A percentile compares a stretch with the other conserved stretches of the same genome.
Evolutionary conservation across 2,888 invertebrate genomes (phyloP).

Genomic region (Latrodectus hesperus): DNA sequence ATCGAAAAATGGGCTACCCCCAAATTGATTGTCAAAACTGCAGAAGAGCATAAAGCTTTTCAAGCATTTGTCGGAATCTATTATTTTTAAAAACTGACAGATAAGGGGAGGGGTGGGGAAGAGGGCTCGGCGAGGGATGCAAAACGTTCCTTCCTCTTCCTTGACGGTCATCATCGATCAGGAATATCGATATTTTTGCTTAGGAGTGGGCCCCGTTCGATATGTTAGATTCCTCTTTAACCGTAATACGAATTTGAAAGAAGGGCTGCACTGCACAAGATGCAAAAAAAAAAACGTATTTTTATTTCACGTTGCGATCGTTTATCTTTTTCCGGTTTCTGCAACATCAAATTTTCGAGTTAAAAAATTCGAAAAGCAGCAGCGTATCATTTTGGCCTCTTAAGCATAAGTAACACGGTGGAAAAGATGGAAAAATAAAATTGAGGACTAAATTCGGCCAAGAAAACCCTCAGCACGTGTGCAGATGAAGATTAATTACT

Average conservation of each 20-base stretch:
- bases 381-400: neutral
- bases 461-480: neutral
- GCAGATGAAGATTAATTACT: neutral
- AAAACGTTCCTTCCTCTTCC: neutral
- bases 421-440: neutral
- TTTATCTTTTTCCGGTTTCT: slow-evolving; percentile 20
- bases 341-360: neutral
- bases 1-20: neutral
- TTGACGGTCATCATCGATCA: slow-evolving; percentile 34
- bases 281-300: neutral
- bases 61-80: slow-evolving; percentile 40
- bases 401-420: neutral
- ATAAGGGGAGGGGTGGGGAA: slow-evolving; percentile 6
- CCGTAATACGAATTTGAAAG: slow-evolving; percentile 36
- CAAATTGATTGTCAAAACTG: slow-evolving; percentile 31
- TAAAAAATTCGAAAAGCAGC: neutral
- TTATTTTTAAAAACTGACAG: slow-evolving; percentile 40
- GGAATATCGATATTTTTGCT: slow-evolving; percentile 31
- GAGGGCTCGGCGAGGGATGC: neutral
- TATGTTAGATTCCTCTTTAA: slow-evolving; percentile 8
- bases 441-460: neutral
- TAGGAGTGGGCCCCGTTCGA: slow-evolving; percentile 15
- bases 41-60: slow-evolving; percentile 4
- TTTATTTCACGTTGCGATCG: slow-evolving; percentile 25
- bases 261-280: neutral